Conservation (phyloP, 2,113 vertebrate species). For the Hyla sarda region DNA sequence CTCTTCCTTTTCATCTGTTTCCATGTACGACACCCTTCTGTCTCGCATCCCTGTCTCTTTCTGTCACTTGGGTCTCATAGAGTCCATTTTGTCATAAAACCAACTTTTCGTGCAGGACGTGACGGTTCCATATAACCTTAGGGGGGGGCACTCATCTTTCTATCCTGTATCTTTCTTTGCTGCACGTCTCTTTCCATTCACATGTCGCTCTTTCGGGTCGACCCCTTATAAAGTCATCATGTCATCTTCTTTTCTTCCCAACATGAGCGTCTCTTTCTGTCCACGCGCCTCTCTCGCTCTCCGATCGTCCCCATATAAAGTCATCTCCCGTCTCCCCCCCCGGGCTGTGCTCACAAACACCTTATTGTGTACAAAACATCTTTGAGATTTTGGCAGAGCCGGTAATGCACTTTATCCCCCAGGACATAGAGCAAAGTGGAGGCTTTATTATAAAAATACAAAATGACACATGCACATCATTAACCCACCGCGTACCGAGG, state of each 20-base stretch:
- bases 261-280: background rate
- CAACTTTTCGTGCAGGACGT: too few species aligned
- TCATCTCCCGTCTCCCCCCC: conserved; percentile 11
- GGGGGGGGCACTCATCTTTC: too few species aligned
- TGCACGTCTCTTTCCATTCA: too few species aligned
- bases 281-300: background rate
- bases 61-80: too few species aligned
- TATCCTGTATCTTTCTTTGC: too few species aligned
- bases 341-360: conserved; percentile 9
- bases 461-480: background rate
- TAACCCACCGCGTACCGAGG: conserved; percentile 8
- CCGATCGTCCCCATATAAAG: conserved; percentile 25
- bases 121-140: too few species aligned
- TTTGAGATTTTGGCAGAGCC: conserved; percentile 19
- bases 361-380: background rate
- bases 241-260: background rate
- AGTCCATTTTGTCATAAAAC: too few species aligned
- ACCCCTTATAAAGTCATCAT: conserved; percentile 16
- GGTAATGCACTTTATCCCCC: background rate
- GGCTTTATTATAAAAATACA: conserved; percentile 44
- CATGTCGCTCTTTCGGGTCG: background rate
- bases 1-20: background rate
- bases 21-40: too few species aligned
- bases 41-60: too few species aligned
- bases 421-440: conserved; percentile 9